Base-by-base conservation (phyloP, 2,797 vertebrate species). In the Pangasius larnaudii region DNA sequence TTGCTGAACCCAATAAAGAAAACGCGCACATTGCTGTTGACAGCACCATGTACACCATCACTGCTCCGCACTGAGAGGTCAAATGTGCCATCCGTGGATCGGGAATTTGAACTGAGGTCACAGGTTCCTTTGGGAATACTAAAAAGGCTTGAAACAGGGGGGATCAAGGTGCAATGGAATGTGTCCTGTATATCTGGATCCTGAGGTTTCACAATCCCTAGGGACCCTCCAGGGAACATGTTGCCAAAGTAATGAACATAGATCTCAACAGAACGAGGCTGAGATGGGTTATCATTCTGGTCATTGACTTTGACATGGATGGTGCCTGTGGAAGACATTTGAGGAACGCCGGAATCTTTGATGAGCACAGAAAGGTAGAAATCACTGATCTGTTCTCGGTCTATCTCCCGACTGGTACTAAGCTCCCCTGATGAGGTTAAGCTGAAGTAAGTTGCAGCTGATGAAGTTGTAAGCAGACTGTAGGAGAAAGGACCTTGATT, bases 251-350 rank as follows among this genome's bases (percentile, higher is more conserved):
- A 99, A 91, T 98, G 95, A 85, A 99, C 98, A 87, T 97, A 98
- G 91, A 99, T 96, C 91, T 99, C 98, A 89, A 99, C 95, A 0
- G 97, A 95, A 87, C 99, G 96, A 7, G 98, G 94, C 92, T 98
- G 97, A 0, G 99, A 99, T 0, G 99, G 98, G 89, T 99, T 99
- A 95, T 99, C 99, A 0, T 99, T 99, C 92, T 99, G 97, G 91
- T 99, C 99, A 39, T 96, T 95, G 58, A 99, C 95, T 78, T 95
- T 96, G 87, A 99, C 91, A 2, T 96, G 98, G 90, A 99, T 96
- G 0, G 97, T 99, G 91, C 98, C 98, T 0, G 98, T 99, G 82
- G 99, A 99, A 81, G 98, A 99, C 98, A 99, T 99, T 65, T 98
- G 98, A 84, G 99, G 98, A 39, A 97, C 81, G 0, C 99, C 99